Conservation (phyloP, 2,888 invertebrate species). For the Griposia aprilina region DNA sequence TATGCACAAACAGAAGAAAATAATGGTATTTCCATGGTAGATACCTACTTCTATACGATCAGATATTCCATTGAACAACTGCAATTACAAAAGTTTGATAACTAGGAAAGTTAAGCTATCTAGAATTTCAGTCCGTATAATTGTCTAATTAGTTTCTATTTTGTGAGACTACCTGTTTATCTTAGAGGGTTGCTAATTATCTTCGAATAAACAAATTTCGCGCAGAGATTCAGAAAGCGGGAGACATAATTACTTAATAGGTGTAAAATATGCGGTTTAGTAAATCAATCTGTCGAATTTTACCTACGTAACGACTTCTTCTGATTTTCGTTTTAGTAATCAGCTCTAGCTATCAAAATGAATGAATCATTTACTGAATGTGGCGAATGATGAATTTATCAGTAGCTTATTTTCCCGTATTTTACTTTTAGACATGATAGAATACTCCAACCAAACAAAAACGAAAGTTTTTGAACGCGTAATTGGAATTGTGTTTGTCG, state of each 20-base stretch:
- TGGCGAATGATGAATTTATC: conserved; percentile 12
- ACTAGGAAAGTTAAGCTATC: conserved; percentile 68
- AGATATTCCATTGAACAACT: conserved; percentile 65
- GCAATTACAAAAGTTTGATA: conserved; percentile 72
- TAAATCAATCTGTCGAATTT: conserved; percentile 28
- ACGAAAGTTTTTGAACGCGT: conserved; percentile 35
- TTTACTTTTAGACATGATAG: conserved; percentile 7
- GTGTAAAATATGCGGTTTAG: neutral
- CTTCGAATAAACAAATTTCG: conserved; percentile 6
- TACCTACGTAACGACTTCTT: conserved; percentile 16
- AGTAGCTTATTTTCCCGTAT: conserved; percentile 23
- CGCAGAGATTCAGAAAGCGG: neutral
- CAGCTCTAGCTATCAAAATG: conserved; percentile 27
- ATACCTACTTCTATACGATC: conserved; percentile 7
- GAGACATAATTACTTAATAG: conserved; percentile 1
- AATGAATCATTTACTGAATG: conserved; percentile 16
- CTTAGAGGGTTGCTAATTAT: conserved; percentile 25
- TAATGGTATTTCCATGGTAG: neutral
- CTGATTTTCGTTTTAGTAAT: conserved; percentile 18
- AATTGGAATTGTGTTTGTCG: conserved; percentile 51
- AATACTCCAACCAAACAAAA: conserved; percentile 34
- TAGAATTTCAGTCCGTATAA: conserved; percentile 56
- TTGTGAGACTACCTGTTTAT: conserved; percentile 34
- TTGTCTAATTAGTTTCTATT: conserved; percentile 64
- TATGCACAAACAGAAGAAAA: neutral